Evolutionary conservation across 2,888 invertebrate genomes (phyloP), one percentile per base, ranked within the genome.

Genomic region (Tribolium freemani): DNA sequence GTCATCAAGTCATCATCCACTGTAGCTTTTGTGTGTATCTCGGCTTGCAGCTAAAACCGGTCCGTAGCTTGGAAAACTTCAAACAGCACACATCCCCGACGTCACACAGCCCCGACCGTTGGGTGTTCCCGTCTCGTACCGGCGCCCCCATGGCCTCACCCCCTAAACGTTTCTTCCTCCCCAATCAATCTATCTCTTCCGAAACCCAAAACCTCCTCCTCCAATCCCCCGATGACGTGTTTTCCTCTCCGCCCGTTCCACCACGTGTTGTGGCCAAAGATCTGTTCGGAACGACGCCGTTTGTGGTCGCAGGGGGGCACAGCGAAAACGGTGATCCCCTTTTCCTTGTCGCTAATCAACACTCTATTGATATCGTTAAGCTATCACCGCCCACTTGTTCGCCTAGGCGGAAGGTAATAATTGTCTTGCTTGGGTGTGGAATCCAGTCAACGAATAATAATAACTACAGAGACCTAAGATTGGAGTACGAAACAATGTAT

Each of bases 11-110:
- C 16, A 16, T 38, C n/a, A 38, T n/a, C 38, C 38, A 38, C 38
- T 38, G 46, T 44, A 54, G 64, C 53, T 51, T 67, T 68, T 73
- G 61, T 71, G 57, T 57, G 51, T 16, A 16, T 16, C 16, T 71
- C 38, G 58, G 11, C 56, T 48, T 44, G 13, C 89, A 90, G 90
- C 86, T 90, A 85, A 90, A 90, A 85, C 90, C 90, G 79, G 89
- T 90, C 73, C 87, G 90, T 82, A 90, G 90, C 84, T 87, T 90
- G 86, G 90, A 90, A 86, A 89, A 88, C 86, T 89, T 89, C 84
- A 86, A 86, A 31, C 69, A 60, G 82, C 84, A 84, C 79, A 51
- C 69, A 11, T 64, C 54, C 30, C 80, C 80, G 3, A 76, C 81
- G 9, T 73, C 80, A 58, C 76, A 77, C 48, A 85, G 84, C 75